A percentile compares a stretch with the other conserved stretches of the same genome.
phyloP scores from a whole-genome alignment of 2,797 vertebrate species.

The Dipus sagitta region DNA sequence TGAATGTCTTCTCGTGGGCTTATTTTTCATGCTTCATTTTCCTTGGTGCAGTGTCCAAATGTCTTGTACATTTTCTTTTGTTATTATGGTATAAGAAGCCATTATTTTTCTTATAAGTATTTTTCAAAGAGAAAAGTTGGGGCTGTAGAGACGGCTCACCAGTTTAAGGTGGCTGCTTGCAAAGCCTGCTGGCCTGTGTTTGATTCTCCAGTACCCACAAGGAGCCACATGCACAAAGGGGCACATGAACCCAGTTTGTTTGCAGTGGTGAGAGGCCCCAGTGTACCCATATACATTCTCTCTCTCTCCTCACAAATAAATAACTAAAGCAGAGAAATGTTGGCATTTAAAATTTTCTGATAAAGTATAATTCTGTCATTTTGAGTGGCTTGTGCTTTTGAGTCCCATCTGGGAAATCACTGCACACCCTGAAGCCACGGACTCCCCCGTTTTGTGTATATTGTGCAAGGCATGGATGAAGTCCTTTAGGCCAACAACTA shows the following conservation, averaged over 20 bases:
- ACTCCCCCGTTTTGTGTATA: slow-evolving; percentile 17
- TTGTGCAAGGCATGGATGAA: not conserved
- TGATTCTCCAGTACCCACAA: too few species aligned
- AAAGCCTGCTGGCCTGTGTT: too few species aligned
- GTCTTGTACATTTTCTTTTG: not conserved
- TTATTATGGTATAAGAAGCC: not conserved
- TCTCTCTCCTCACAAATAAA: too few species aligned
- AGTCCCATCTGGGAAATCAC: not conserved
- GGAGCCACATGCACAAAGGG: too few species aligned
- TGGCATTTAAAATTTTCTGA: not conserved
- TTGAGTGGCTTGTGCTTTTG: not conserved
- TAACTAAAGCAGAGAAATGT: not conserved
- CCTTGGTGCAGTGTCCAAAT: not conserved
- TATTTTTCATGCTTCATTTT: not conserved
- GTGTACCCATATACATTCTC: too few species aligned
- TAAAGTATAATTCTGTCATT: slow-evolving; percentile 2
- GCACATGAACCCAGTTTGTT: too few species aligned
- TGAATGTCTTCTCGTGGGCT: not conserved
- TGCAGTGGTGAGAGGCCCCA: too few species aligned
- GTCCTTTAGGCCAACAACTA: too few species aligned
- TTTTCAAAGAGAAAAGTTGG: not conserved
- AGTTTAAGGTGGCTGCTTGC: too few species aligned
- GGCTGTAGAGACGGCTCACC: too few species aligned
- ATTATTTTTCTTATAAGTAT: slow-evolving; percentile 18
- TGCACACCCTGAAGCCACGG: not conserved